Percentiles rank a stretch among this genome's conserved stretches.
These are phyloP conservation scores for Poeciliopsis gracilis DNA, from an alignment of 2,797 vertebrate genomes.

Conservation along the genomic window DNA sequence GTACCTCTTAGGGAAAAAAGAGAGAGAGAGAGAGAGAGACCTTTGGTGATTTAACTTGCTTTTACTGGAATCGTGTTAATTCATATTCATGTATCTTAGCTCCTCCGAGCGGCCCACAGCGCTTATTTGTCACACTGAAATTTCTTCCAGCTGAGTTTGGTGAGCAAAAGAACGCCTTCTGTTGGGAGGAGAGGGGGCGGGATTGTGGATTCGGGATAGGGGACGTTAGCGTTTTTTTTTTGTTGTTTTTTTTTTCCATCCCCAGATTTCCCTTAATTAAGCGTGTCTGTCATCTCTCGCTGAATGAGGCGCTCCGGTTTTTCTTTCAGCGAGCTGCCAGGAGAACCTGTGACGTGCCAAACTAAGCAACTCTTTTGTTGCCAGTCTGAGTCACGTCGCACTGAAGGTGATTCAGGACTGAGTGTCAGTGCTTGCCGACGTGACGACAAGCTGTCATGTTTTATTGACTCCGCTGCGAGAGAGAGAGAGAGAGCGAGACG, in stretches of 20 bases:
- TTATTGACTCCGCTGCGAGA: conserved; percentile 20
- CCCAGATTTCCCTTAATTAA: conserved; percentile 10
- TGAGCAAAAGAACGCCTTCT: conserved; percentile 7
- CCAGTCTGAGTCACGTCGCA: conserved; percentile 35
- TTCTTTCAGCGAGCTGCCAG: conserved; percentile 31
- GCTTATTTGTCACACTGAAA: conserved; percentile 33
- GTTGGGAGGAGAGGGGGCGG: background rate
- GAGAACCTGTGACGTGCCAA: conserved; percentile 38
- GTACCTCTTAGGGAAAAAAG: conserved; percentile 10
- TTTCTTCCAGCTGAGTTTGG: conserved; percentile 20
- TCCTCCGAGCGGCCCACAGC: conserved; percentile 30
- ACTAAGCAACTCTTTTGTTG: conserved; percentile 36
- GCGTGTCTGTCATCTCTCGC: conserved; percentile 3
- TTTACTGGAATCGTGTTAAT: conserved; percentile 45
- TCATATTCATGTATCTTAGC: conserved; percentile 43
- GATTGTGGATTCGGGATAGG: conserved; percentile 1
- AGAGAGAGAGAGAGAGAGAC: background rate
- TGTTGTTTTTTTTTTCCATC: background rate
- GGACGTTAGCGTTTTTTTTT: background rate
- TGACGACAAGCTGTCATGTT: conserved; percentile 48
- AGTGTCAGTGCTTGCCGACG: conserved; percentile 44
- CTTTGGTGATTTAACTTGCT: conserved; percentile 28
- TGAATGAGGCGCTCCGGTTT: conserved; percentile 15
- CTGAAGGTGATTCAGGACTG: conserved; percentile 51
- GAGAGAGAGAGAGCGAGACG: background rate